These are phyloP conservation scores for Phyllopteryx taeniolatus DNA, from an alignment of 2,113 vertebrate genomes.

Conservation along the genomic window DNA sequence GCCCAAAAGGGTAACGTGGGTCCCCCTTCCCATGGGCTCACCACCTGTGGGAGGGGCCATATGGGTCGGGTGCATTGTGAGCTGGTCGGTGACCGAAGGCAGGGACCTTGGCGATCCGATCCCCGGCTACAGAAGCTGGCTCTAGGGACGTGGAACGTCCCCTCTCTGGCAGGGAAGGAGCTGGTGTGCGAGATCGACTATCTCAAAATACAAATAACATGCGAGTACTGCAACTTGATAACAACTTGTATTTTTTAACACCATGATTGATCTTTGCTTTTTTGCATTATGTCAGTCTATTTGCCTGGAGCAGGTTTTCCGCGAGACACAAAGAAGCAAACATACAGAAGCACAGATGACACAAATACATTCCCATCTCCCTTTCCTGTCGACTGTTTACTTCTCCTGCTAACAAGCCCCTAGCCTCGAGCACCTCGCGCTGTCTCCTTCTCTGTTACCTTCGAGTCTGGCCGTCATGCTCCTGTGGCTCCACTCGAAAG, in stretches of 20 bases:
- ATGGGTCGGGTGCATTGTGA: too few species aligned
- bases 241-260: background rate
- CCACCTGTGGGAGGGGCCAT: too few species aligned
- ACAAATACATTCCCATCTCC: constrained; percentile 53
- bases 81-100: too few species aligned
- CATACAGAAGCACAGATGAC: constrained; percentile 50
- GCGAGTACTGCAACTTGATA: background rate
- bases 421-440: constrained; percentile 34
- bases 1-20: too few species aligned
- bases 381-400: constrained; percentile 56
- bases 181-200: too few species aligned
- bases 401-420: constrained; percentile 45
- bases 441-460: constrained; percentile 63
- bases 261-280: background rate
- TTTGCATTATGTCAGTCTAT: constrained; percentile 11
- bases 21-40: too few species aligned
- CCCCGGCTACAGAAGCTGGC: too few species aligned
- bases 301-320: constrained; percentile 17
- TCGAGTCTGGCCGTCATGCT: constrained; percentile 72
- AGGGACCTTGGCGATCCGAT: too few species aligned
- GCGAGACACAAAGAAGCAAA: constrained; percentile 33
- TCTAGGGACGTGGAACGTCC: too few species aligned
- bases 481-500: constrained; percentile 70
- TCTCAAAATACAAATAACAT: background rate
- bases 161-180: too few species aligned